Evolutionary conservation across 2,797 vertebrate genomes (phyloP), one percentile per base, ranked within the genome.

Genomic region (Ceyx erithaca): DNA sequence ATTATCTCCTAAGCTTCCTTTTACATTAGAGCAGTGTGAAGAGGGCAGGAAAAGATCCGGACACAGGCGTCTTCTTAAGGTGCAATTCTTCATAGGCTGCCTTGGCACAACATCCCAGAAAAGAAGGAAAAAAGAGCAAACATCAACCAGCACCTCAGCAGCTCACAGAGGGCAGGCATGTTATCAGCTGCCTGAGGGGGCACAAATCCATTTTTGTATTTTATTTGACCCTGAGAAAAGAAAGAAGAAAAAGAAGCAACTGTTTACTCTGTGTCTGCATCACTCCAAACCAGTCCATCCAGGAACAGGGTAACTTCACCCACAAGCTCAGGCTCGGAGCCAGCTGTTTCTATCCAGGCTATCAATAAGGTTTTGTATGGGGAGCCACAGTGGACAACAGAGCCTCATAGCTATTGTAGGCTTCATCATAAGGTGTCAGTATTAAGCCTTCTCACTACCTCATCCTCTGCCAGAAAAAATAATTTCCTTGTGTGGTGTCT

Each of bases 191-290:
- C 46, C 37, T 25, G 16, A 37, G 51, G 33, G 64, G 40, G 12
- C 33, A 80, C 33, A 84, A 64, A 79, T 25, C 25, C 48, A 49
- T 49, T 26, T 15, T 26, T 49, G 14, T 49, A 6, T 49, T 48
- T 48, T 25, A 23, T 25, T 48, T 49, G 19, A 11, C 26, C 37
- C 10, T 4, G 21, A 58, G 31, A 19, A 45, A 67, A 57, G 17
- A 40, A 51, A 30, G 31, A 8, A 18, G n/a, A 2, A 54, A 31
- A 54, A 33, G 35, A 51, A 31, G 30, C 8, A 1, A 8, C 31
- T 26, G 14, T 57, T 57, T 73, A 21, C 20, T 1, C 0, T 0
- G 1, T 70, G 37, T 12, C 62, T 57, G 35, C 43, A 40, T 41
- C 31, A 22, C 35, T 43, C 35, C 21, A 46, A 52, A 31, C 13